phyloP scores from a whole-genome alignment of 2,797 vertebrate species.

The Alectoris magna region DNA sequence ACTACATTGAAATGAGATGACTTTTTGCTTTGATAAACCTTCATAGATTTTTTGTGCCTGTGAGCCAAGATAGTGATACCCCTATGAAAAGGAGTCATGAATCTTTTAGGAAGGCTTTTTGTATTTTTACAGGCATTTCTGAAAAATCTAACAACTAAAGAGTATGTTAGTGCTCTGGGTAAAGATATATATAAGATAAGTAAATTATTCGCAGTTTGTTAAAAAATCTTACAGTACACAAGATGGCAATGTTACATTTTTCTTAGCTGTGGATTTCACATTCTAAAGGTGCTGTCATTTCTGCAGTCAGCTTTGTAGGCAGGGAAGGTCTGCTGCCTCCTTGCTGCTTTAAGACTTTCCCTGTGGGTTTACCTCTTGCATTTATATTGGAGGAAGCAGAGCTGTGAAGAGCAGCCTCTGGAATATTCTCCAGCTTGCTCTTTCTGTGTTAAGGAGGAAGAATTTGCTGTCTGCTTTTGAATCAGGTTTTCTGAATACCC shows the following conservation, averaged over 20 bases:
- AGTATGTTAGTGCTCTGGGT: neutral
- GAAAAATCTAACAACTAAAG: neutral
- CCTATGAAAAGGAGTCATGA: neutral
- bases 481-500: neutral
- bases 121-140: neutral
- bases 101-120: neutral
- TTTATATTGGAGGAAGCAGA: neutral
- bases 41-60: neutral
- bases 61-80: neutral
- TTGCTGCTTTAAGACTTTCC: neutral
- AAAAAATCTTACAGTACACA: neutral
- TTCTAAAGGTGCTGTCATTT: neutral
- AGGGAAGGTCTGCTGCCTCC: neutral
- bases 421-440: neutral
- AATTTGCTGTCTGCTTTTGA: constrained; percentile 8
- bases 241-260: neutral
- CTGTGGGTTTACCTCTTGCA: neutral
- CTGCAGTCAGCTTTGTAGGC: neutral
- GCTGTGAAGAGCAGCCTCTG: neutral
- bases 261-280: neutral
- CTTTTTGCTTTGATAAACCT: neutral
- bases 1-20: neutral
- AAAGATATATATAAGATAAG: neutral
- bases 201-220: neutral
- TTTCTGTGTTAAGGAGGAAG: neutral